Evolutionary conservation across 2,888 invertebrate genomes (phyloP).

Genomic region (Sesia apiformis): DNA sequence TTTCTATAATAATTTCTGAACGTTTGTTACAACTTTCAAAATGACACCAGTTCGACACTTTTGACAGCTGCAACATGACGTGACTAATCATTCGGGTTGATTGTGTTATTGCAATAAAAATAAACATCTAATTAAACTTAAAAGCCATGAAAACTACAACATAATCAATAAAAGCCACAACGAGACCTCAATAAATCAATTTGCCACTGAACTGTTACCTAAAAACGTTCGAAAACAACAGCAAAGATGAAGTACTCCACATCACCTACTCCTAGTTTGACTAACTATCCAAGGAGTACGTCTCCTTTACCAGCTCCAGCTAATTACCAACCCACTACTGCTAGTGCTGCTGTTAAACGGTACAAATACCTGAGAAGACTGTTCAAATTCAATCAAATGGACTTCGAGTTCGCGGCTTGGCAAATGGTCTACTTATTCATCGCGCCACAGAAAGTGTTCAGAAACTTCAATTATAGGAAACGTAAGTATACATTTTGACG

Average conservation of each 20-base stretch:
- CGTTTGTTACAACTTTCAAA: not conserved
- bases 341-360: conserved; percentile 89
- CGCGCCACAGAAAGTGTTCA: conserved; percentile 96
- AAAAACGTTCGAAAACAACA: not conserved
- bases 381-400: conserved; percentile 97
- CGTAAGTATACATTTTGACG: conserved; percentile 75
- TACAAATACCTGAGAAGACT: conserved; percentile 90
- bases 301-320: conserved; percentile 82
- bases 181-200: not conserved
- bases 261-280: conserved; percentile 68
- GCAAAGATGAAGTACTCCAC: conserved; percentile 75
- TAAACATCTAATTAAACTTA: too few species aligned
- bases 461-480: conserved; percentile 98
- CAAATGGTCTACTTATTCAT: conserved; percentile 97
- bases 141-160: not conserved
- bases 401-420: conserved; percentile 99
- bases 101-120: not conserved
- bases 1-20: not conserved
- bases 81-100: not conserved
- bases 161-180: not conserved
- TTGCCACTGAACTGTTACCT: not conserved
- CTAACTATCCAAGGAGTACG: conserved; percentile 70
- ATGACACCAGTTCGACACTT: not conserved
- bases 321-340: conserved; percentile 79
- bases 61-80: not conserved